A percentile compares a stretch with the other conserved stretches of the same genome.
phyloP scores from a whole-genome alignment of 2,797 vertebrate species.

The Apogon talboti region DNA sequence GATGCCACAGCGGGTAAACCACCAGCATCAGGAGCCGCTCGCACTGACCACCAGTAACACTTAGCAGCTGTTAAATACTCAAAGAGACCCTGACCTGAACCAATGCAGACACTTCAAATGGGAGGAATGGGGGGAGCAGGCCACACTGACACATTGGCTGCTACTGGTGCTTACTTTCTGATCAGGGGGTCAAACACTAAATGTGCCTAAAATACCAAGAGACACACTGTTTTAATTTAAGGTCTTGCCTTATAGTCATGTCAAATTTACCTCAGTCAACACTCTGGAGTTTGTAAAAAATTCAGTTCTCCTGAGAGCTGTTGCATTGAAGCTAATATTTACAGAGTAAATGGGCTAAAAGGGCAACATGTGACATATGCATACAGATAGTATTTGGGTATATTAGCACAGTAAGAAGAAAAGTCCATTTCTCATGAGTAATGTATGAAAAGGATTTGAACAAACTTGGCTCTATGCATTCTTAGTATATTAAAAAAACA shows the following conservation, averaged over 20 bases:
- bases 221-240: conserved; percentile 57
- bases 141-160: conserved; percentile 43
- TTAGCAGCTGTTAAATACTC: conserved; percentile 68
- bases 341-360: conserved; percentile 14
- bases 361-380: conserved; percentile 10
- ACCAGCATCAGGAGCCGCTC: conserved; percentile 40
- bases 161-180: conserved; percentile 66
- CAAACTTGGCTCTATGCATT: background rate
- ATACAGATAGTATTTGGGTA: conserved; percentile 5
- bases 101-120: conserved; percentile 55
- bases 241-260: conserved; percentile 40
- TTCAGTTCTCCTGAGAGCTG: conserved; percentile 27
- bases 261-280: conserved; percentile 56
- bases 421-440: background rate
- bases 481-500: background rate
- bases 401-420: background rate
- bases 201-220: conserved; percentile 55
- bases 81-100: conserved; percentile 59
- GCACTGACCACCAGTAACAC: conserved; percentile 65
- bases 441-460: background rate
- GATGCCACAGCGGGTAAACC: conserved; percentile 47
- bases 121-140: background rate
- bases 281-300: conserved; percentile 28
- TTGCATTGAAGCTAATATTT: conserved; percentile 12
- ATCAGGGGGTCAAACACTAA: conserved; percentile 67